phyloP scores from a whole-genome alignment of 1,140 invertebrate species.

The Drosophila subpulchrella region DNA sequence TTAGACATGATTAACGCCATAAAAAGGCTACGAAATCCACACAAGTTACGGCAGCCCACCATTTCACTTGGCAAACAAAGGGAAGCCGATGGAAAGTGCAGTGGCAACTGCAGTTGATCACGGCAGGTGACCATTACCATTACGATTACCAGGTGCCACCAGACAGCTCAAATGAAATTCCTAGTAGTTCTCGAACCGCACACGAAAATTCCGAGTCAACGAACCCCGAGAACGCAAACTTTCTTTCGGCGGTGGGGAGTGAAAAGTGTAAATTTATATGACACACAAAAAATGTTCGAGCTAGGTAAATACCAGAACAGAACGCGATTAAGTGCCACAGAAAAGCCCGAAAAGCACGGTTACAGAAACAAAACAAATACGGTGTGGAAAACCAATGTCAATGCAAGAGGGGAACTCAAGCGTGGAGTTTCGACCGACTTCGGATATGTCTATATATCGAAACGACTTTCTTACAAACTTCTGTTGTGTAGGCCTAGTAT shows the following conservation, averaged over 20 bases:
- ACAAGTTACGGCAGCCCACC: slow-evolving; percentile 33
- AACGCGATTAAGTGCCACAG: neutral
- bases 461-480: neutral
- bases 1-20: slow-evolving; percentile 50
- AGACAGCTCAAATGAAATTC: neutral
- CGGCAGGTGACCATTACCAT: slow-evolving; percentile 46
- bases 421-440: slow-evolving; percentile 11
- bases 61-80: slow-evolving; percentile 21
- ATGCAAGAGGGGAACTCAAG: slow-evolving; percentile 22
- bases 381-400: slow-evolving; percentile 52
- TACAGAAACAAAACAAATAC: slow-evolving; percentile 22
- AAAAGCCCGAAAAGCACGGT: slow-evolving; percentile 1
- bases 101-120: slow-evolving; percentile 39
- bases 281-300: slow-evolving; percentile 62
- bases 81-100: slow-evolving; percentile 27
- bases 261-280: slow-evolving; percentile 76
- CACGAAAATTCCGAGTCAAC: slow-evolving; percentile 48
- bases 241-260: slow-evolving; percentile 50
- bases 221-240: slow-evolving; percentile 61
- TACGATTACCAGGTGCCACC: slow-evolving; percentile 11
- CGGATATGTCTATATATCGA: neutral
- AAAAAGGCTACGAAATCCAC: slow-evolving; percentile 51
- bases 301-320: slow-evolving; percentile 32
- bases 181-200: slow-evolving; percentile 33
- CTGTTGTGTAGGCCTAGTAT: neutral